Percentiles rank a stretch among this genome's conserved stretches.
phyloP scores from a whole-genome alignment of 2,888 invertebrate genomes.

The Hemistola chrysoprasaria region DNA sequence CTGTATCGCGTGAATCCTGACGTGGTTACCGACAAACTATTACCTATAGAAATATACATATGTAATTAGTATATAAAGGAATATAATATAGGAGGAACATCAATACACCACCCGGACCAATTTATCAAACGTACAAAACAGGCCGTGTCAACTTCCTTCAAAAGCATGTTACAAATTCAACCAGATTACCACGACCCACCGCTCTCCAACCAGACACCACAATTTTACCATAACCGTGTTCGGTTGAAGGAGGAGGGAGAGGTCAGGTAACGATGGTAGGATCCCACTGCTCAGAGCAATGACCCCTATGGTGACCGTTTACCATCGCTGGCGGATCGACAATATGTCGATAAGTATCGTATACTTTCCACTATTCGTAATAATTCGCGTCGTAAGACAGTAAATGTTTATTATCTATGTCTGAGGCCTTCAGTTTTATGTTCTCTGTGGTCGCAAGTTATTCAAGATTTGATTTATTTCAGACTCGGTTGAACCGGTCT shows the following conservation, averaged over 20 bases:
- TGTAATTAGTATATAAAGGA: too few relatives aligned
- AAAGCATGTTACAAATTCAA: constrained; percentile 22
- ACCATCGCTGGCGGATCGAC: constrained; percentile 33
- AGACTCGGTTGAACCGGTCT: too few relatives aligned
- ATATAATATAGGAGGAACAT: neutral
- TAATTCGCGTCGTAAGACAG: constrained; percentile 14
- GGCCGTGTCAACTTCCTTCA: constrained; percentile 30
- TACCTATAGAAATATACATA: too few relatives aligned
- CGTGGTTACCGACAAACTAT: too few relatives aligned
- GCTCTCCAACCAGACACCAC: constrained; percentile 10
- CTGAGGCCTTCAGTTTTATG: too few relatives aligned
- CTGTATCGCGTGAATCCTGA: too few relatives aligned
- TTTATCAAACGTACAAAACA: constrained; percentile 28
- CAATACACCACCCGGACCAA: constrained; percentile 23
- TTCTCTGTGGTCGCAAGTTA: too few relatives aligned
- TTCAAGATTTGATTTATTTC: too few relatives aligned
- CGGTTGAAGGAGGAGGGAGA: constrained; percentile 8
- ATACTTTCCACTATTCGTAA: constrained; percentile 22
- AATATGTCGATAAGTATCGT: constrained; percentile 35
- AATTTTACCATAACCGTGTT: neutral
- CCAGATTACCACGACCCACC: constrained; percentile 17
- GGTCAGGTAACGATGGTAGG: constrained; percentile 21
- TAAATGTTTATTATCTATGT: too few relatives aligned
- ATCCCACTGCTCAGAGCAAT: constrained; percentile 35
- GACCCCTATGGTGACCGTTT: constrained; percentile 44